phyloP scores from a whole-genome alignment of 1,140 invertebrate genomes.

The Ips typographus region DNA sequence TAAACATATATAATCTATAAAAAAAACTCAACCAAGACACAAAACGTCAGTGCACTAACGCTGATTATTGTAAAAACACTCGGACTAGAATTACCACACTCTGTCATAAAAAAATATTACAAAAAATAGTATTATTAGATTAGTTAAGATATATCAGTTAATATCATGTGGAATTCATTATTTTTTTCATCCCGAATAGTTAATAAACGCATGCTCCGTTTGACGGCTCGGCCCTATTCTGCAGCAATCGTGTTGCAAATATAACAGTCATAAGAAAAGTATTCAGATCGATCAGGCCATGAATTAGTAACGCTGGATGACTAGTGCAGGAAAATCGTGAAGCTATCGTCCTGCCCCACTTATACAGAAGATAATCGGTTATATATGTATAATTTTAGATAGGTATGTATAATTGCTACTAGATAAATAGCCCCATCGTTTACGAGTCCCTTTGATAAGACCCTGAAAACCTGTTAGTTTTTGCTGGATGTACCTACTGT shows the following conservation, averaged over 20 bases:
- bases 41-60: no score
- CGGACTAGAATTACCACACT: conserved; percentile 32
- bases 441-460: conserved; percentile 4
- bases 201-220: no score
- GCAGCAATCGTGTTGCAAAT: not conserved
- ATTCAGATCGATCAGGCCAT: conserved; percentile 2
- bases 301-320: conserved; percentile 23
- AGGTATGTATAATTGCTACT: conserved; percentile 54
- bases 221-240: not conserved
- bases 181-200: no score
- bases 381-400: conserved; percentile 44
- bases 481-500: no score
- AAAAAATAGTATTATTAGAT: conserved; percentile 9
- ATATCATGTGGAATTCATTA: conserved; percentile 5
- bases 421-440: conserved; percentile 40
- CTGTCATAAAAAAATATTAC: conserved; percentile 24
- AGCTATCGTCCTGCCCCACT: conserved; percentile 44
- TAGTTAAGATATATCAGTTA: not conserved
- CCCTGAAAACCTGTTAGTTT: no score
- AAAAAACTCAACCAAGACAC: no score
- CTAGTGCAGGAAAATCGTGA: conserved; percentile 38
- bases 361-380: conserved; percentile 47
- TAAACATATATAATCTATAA: no score
- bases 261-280: not conserved
- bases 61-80: not conserved